Evolutionary conservation across 2,797 vertebrate species (phyloP).

Genomic region (Hirundo rustica): DNA sequence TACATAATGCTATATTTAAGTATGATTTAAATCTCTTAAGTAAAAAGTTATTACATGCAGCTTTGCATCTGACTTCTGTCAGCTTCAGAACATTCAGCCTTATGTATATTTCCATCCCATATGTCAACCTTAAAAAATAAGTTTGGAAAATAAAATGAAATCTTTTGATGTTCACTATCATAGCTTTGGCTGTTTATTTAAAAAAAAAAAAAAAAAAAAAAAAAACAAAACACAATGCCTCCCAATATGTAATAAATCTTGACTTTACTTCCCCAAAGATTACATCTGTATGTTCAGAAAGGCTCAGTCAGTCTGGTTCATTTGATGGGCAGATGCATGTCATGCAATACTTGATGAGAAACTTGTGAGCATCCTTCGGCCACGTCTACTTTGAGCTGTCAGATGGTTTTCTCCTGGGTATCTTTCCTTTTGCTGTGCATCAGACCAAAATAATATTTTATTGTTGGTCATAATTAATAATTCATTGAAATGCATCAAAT

Average conservation of each 20-base stretch:
- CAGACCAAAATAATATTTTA: slow-evolving; percentile 79
- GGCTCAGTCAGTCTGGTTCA: slow-evolving; percentile 64
- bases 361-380: slow-evolving; percentile 58
- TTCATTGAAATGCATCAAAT: slow-evolving; percentile 79
- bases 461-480: slow-evolving; percentile 83
- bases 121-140: slow-evolving; percentile 35
- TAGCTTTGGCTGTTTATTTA: slow-evolving; percentile 29
- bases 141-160: slow-evolving; percentile 17
- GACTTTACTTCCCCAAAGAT: slow-evolving; percentile 65
- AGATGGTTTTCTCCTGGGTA: slow-evolving; percentile 72
- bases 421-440: slow-evolving; percentile 73
- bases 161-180: slow-evolving; percentile 22
- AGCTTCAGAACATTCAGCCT: slow-evolving; percentile 8
- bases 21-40: slow-evolving; percentile 12
- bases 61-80: slow-evolving; percentile 21
- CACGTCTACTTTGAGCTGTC: slow-evolving; percentile 69
- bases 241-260: slow-evolving; percentile 47
- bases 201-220: slow-evolving; percentile 57
- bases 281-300: slow-evolving; percentile 68
- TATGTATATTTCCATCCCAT: slow-evolving; percentile 5
- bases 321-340: slow-evolving; percentile 71
- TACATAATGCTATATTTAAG: background rate
- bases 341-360: slow-evolving; percentile 62
- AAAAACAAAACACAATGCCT: slow-evolving; percentile 56
- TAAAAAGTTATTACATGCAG: background rate